A percentile compares a stretch with the other conserved stretches of the same genome.
Evolutionary conservation across 2,797 vertebrate species (phyloP).

Genomic region (Hafferia zeledoni): DNA sequence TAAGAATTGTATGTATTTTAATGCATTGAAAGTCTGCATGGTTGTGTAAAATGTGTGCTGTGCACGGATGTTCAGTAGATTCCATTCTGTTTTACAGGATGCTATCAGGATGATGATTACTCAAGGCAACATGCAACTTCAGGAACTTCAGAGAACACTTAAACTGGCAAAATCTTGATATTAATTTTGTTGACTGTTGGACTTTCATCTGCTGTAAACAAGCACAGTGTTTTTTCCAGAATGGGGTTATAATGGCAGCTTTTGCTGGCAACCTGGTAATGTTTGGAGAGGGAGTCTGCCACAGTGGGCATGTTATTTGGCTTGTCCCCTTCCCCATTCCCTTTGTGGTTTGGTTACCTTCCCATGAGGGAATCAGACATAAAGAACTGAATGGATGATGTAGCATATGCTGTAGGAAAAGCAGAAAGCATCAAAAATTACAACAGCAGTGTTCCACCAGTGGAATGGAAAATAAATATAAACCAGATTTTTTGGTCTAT

Average conservation of each 20-base stretch:
- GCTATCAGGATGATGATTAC: constrained; percentile 93
- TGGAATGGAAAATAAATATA: neutral
- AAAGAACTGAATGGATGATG: neutral
- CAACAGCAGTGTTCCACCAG: neutral
- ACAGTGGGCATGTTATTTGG: rapidly evolving
- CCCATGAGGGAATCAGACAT: neutral
- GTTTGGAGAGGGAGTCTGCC: neutral
- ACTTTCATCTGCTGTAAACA: neutral
- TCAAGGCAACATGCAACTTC: constrained; percentile 91
- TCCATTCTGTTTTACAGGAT: constrained; percentile 77
- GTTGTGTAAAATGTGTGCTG: neutral
- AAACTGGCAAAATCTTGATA: constrained; percentile 82
- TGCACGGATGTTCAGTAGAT: rapidly evolving
- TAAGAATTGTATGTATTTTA: neutral
- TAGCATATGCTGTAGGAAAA: neutral
- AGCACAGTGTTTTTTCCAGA: neutral
- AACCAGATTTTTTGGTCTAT: neutral
- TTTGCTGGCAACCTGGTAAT: neutral
- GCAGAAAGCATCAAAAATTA: neutral
- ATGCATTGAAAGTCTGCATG: rapidly evolving
- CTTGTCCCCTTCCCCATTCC: neutral
- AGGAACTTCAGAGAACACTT: constrained; percentile 86
- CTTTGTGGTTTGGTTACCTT: neutral
- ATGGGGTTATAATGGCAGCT: neutral
- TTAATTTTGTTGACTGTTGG: neutral